Conservation (phyloP, 37 sponge, comb jelly and placozoan species). For the Beroe ovata region DNA sequence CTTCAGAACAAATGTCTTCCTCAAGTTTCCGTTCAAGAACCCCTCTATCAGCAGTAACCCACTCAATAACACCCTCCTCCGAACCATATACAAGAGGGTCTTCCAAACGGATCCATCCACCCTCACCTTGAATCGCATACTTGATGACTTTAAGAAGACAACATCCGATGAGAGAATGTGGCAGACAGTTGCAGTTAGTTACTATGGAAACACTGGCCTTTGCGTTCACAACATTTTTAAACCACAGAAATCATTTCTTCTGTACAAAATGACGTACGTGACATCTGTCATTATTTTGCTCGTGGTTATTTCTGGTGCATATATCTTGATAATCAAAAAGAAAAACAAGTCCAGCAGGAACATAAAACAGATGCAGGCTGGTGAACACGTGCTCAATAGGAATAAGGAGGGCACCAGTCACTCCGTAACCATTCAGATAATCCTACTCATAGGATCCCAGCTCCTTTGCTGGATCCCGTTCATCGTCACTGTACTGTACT, state of each 20-base stretch:
- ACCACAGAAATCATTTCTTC: not conserved
- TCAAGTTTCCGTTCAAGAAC: not conserved
- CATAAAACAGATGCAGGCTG: not conserved
- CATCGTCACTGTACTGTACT: not conserved
- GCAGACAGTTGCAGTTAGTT: not conserved
- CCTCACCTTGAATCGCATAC: not conserved
- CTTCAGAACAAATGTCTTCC: not conserved
- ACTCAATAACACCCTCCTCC: not conserved
- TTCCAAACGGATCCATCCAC: not conserved
- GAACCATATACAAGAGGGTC: not conserved
- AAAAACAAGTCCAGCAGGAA: not conserved
- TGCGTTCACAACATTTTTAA: conserved; percentile 28
- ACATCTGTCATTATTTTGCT: not conserved
- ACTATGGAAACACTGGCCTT: conserved; percentile 6
- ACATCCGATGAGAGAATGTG: not conserved
- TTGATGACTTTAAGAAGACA: not conserved
- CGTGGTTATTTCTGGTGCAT: not conserved
- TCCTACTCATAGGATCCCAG: not conserved
- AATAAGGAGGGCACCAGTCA: not conserved
- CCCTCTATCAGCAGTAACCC: not conserved
- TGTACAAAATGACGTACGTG: not conserved
- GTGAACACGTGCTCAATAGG: not conserved
- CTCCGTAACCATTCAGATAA: not conserved
- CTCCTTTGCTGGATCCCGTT: not conserved
- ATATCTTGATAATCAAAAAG: not conserved